These are phyloP conservation scores for Chiridota heheva DNA, from an alignment of 35 echinoderm and acorn worm species.

Conservation along the genomic window DNA sequence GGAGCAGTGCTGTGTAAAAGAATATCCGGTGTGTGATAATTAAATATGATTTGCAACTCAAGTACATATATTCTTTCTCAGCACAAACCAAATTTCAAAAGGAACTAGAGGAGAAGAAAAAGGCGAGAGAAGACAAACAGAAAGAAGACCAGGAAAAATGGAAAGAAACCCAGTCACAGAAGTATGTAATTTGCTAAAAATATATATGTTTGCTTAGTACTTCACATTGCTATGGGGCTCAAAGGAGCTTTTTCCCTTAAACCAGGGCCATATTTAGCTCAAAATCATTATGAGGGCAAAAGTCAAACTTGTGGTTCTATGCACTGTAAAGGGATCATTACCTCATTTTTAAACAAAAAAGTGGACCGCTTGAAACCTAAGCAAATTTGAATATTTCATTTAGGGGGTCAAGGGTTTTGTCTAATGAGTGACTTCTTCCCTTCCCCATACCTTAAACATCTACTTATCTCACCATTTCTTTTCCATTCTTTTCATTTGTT, in stretches of 20 bases:
- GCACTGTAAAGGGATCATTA: not conserved
- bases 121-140: conserved; percentile 72
- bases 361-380: too few relatives aligned
- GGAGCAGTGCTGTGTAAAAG: too few relatives aligned
- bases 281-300: not conserved
- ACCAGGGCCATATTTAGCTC: not conserved
- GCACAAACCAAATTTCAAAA: conserved; percentile 84
- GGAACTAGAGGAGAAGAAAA: conserved; percentile 81
- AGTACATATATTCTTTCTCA: too few relatives aligned
- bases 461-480: too few relatives aligned
- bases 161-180: conserved; percentile 69
- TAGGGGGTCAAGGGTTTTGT: too few relatives aligned
- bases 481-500: too few relatives aligned
- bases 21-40: too few relatives aligned
- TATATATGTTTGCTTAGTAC: not conserved
- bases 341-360: not conserved
- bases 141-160: conserved; percentile 62
- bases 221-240: not conserved
- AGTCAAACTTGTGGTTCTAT: not conserved
- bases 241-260: not conserved
- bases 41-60: too few relatives aligned
- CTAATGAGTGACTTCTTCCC: too few relatives aligned
- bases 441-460: too few relatives aligned
- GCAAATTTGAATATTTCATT: too few relatives aligned
- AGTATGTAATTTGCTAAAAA: conserved; percentile 34